Evolutionary conservation across 2,888 invertebrate species (phyloP).

Genomic region (Cephalotes varians): DNA sequence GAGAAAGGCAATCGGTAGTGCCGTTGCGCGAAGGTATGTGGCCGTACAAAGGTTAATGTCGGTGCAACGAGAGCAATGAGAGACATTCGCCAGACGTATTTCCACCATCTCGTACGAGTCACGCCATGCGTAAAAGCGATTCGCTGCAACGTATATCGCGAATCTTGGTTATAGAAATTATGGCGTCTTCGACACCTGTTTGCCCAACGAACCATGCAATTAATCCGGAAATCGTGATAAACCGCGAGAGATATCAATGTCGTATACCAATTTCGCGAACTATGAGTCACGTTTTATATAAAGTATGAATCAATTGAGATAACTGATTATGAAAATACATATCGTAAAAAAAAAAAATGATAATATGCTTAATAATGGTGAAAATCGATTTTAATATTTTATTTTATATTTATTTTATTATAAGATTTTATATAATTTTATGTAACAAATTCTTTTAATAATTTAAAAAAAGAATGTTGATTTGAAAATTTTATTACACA

Average conservation of each 20-base stretch:
- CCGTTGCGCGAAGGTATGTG: constrained; percentile 57
- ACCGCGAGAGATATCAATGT: neutral
- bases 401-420: neutral
- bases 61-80: constrained; percentile 68
- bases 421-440: neutral
- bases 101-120: constrained; percentile 7
- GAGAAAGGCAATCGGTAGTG: constrained; percentile 42
- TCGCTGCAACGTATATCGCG: neutral
- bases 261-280: neutral
- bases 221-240: constrained; percentile 12
- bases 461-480: neutral
- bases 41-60: constrained; percentile 70
- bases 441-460: neutral
- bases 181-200: constrained; percentile 17
- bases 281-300: neutral
- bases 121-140: constrained; percentile 9
- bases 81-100: constrained; percentile 53
- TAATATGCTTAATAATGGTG: neutral
- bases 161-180: constrained; percentile 10
- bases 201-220: neutral
- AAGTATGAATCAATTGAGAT: neutral
- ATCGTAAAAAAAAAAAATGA: neutral
- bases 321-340: neutral
- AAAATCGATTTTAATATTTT: neutral
- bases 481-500: neutral